Conservation (phyloP, 1,140 invertebrate genomes). For the Drosophila orosa region DNA sequence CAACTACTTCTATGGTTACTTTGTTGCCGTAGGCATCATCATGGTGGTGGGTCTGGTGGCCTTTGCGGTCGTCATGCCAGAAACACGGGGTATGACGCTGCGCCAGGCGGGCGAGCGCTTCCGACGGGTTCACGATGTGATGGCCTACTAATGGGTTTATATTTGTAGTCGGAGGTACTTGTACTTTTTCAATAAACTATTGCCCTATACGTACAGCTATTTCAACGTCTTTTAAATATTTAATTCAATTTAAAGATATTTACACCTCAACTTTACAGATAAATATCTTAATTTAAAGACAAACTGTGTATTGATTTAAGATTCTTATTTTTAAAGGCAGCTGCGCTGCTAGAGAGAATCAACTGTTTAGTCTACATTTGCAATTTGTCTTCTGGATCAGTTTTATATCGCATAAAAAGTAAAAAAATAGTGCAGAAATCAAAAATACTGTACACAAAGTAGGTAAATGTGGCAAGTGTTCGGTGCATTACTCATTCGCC, state of each 20-base stretch:
- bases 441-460: neutral
- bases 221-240: no score
- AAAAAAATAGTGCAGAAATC: neutral
- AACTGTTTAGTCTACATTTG: neutral
- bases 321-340: neutral
- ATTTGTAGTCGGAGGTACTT: neutral
- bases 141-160: conserved; percentile 24
- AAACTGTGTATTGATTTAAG: conserved; percentile 1
- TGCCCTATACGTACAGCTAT: neutral
- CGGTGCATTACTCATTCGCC: conserved; percentile 29
- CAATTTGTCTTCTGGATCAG: neutral
- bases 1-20: conserved; percentile 36
- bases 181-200: conserved; percentile 25
- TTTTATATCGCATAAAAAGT: neutral
- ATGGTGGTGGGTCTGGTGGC: conserved; percentile 47
- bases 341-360: neutral
- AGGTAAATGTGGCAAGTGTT: conserved; percentile 8
- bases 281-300: neutral
- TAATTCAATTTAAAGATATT: no score
- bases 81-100: conserved; percentile 58
- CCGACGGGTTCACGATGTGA: conserved; percentile 37
- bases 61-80: conserved; percentile 62
- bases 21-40: conserved; percentile 62
- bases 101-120: conserved; percentile 65
- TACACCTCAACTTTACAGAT: neutral